Evolutionary conservation across 2,888 invertebrate genomes (phyloP).

Genomic region (Hyposoter dolosus): DNA sequence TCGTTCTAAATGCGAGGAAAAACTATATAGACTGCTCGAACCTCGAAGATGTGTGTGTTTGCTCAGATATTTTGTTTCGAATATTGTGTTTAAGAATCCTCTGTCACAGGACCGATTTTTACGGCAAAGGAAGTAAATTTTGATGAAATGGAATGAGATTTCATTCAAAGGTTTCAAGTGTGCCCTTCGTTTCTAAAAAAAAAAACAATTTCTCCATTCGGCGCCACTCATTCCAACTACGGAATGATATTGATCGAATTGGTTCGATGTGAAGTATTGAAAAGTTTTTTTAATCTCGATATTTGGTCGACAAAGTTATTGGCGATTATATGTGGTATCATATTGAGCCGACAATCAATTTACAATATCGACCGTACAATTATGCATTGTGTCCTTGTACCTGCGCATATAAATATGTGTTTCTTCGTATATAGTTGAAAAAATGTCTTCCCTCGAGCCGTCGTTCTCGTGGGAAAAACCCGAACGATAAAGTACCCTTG

Average conservation of each 20-base stretch:
- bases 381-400: not conserved
- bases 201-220: not conserved
- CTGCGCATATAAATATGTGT: not conserved
- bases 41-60: no score
- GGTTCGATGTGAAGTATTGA: not conserved
- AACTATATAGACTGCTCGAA: no score
- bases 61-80: no score
- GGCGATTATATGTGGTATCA: not conserved
- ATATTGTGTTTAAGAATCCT: no score
- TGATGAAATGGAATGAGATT: not conserved
- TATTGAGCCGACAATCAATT: not conserved
- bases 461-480: constrained; percentile 23
- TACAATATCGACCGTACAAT: not conserved
- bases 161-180: no score
- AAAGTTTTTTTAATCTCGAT: not conserved
- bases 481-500: not conserved
- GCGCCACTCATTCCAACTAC: not conserved
- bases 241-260: no score
- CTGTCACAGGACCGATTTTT: not conserved
- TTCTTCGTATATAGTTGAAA: not conserved
- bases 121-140: not conserved
- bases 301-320: not conserved
- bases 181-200: no score
- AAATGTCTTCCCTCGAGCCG: not conserved
- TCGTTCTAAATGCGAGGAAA: no score